phyloP scores from a whole-genome alignment of 2,888 invertebrate genomes.

The Oligia strigilis region DNA sequence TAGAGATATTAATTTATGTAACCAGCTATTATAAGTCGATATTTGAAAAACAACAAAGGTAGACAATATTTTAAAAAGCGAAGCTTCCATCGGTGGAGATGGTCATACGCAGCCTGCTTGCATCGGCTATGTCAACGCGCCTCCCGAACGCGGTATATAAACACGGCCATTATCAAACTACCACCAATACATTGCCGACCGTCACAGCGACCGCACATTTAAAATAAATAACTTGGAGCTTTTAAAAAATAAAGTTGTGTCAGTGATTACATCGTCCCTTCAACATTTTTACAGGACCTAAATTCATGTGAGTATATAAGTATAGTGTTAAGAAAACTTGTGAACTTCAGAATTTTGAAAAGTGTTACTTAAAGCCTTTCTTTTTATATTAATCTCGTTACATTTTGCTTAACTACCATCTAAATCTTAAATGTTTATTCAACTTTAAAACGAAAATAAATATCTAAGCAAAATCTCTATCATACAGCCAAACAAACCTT shows the following conservation, averaged over 20 bases:
- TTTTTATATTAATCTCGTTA: neutral
- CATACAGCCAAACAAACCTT: slow-evolving; percentile 32
- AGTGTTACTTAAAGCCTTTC: slow-evolving; percentile 33
- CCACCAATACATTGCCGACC: slow-evolving; percentile 87
- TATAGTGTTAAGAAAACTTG: slow-evolving; percentile 44
- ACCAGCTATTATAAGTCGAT: neutral
- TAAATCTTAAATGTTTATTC: neutral
- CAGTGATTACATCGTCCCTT: slow-evolving; percentile 79
- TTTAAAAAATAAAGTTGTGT: slow-evolving; percentile 78
- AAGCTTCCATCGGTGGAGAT: slow-evolving; percentile 74
- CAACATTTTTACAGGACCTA: slow-evolving; percentile 79
- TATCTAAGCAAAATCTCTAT: slow-evolving; percentile 19
- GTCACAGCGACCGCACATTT: slow-evolving; percentile 85
- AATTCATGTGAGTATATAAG: slow-evolving; percentile 83
- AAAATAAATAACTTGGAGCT: slow-evolving; percentile 74
- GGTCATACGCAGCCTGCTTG: slow-evolving; percentile 78
- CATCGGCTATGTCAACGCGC: slow-evolving; percentile 79
- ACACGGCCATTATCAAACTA: slow-evolving; percentile 81
- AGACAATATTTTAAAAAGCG: slow-evolving; percentile 64
- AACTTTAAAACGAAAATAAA: slow-evolving; percentile 4
- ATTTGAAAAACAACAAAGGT: slow-evolving; percentile 57
- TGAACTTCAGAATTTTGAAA: slow-evolving; percentile 17
- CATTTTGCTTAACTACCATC: neutral
- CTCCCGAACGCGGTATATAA: slow-evolving; percentile 83
- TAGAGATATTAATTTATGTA: neutral